Evolutionary conservation across 2,888 invertebrate genomes (phyloP).

Genomic region (Stenoptilia bipunctidactyla): DNA sequence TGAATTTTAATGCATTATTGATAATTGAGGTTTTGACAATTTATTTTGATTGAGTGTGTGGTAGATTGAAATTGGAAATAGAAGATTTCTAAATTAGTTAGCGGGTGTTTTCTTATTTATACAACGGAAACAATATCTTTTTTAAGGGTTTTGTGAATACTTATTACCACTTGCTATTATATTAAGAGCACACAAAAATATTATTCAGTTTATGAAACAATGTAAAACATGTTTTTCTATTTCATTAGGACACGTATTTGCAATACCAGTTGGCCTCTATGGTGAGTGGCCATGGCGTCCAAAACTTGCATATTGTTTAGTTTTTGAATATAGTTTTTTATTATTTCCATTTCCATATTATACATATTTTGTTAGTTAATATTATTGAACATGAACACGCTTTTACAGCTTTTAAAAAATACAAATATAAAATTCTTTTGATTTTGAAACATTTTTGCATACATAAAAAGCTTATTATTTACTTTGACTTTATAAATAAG

Average conservation of each 20-base stretch:
- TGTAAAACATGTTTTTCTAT: constrained; percentile 45
- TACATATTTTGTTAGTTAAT: constrained; percentile 17
- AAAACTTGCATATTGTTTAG: constrained; percentile 29
- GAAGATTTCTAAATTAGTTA: too few species aligned
- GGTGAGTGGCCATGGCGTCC: constrained; percentile 56
- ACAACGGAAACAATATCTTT: too few species aligned
- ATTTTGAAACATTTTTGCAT: not conserved
- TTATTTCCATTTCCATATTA: constrained; percentile 13
- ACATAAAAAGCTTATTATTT: too few species aligned
- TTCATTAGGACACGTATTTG: constrained; percentile 64
- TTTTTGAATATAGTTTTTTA: constrained; percentile 21
- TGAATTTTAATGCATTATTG: not conserved
- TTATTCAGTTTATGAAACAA: constrained; percentile 22
- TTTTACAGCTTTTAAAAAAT: constrained; percentile 40
- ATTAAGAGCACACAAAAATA: constrained; percentile 30
- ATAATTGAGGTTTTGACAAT: too few species aligned
- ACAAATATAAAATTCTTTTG: constrained; percentile 8
- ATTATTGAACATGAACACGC: constrained; percentile 23
- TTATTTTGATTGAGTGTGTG: not conserved
- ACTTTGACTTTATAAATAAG: too few species aligned
- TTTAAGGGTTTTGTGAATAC: too few species aligned
- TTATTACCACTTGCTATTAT: too few species aligned
- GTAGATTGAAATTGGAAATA: too few species aligned
- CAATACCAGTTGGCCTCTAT: constrained; percentile 66
- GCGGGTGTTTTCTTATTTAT: too few species aligned